Base-by-base conservation (phyloP, 2,888 invertebrate genomes). In the Podotricha telesiphe region DNA sequence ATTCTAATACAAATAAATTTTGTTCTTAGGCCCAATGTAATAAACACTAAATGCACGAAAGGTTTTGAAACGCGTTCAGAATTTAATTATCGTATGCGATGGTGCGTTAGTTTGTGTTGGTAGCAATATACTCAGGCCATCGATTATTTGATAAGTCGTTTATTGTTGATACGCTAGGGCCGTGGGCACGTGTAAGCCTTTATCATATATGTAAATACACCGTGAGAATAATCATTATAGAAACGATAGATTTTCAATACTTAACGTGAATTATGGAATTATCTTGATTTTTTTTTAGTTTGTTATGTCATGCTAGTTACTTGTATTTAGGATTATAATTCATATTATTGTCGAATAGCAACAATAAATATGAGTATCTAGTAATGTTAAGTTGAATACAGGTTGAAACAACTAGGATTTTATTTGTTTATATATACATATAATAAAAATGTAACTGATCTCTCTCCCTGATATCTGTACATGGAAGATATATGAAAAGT, bases 71-170 rank as follows among this genome's bases (percentile, higher is more conserved):
- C 66, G 72, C 65, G 64, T 65, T 67, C 51, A 53, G 61, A 70
- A 74, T 72, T 67, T 69, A 71, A 76, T 76, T 71, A 71, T 67
- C 69, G 68, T 69, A 71, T 75, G 65, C 75, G 73, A 72, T 69
- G 71, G 76, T 73, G 71, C 79, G 71, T 74, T 59, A 65, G 65
- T 68, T 69, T 68, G 73, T 70, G 72, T 71, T 56, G 69, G 69
- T 67, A 69, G 70, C 71, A 77, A 78, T 78, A 78, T 62, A 62
- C 50, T 37, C 79, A 78, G 75, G 80, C 82, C 83, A 88, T 89
- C 85, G 89, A 89, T 90, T 89, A 87, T 87, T 89, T 84, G 89
- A 88, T 89, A 89, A 88, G 80, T 79, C 75, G 74, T 76, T 78
- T 80, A 81, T 84, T 87, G 88, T 87, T 85, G 79, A 73, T 74